These are phyloP conservation scores for Ophiodon elongatus DNA, from an alignment of 2,113 vertebrate species.

Conservation along the genomic window DNA sequence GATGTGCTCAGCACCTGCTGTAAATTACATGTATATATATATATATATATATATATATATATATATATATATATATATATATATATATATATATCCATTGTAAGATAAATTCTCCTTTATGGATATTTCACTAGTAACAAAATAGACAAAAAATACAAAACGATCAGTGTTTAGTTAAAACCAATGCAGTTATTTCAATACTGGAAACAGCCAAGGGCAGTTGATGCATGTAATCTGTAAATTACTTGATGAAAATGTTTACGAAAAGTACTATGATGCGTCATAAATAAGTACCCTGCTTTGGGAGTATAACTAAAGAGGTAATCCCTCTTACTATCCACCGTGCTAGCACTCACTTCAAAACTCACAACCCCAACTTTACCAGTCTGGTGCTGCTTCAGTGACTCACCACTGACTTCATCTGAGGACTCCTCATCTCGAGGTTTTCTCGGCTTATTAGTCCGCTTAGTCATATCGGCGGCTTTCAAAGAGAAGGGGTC, in stretches of 20 bases:
- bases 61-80: neutral
- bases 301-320: neutral
- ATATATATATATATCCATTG: neutral
- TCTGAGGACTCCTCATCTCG: constrained; percentile 98
- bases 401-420: constrained; percentile 91
- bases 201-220: neutral
- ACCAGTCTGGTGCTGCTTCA: neutral
- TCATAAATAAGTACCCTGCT: neutral
- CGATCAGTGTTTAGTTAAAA: neutral
- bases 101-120: neutral
- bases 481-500: constrained; percentile 90
- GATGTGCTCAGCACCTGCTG: neutral
- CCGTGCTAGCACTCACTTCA: neutral
- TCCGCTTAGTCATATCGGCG: constrained; percentile 92
- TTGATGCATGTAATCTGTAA: neutral
- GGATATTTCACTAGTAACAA: neutral
- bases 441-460: constrained; percentile 88
- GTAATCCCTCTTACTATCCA: neutral
- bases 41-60: neutral
- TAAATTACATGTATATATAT: neutral
- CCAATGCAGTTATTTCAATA: neutral
- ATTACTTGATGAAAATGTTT: neutral
- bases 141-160: neutral
- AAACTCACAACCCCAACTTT: neutral
- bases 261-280: neutral